These are phyloP conservation scores for Chouioia cunea DNA, from an alignment of 2,888 invertebrate species.

Conservation along the genomic window DNA sequence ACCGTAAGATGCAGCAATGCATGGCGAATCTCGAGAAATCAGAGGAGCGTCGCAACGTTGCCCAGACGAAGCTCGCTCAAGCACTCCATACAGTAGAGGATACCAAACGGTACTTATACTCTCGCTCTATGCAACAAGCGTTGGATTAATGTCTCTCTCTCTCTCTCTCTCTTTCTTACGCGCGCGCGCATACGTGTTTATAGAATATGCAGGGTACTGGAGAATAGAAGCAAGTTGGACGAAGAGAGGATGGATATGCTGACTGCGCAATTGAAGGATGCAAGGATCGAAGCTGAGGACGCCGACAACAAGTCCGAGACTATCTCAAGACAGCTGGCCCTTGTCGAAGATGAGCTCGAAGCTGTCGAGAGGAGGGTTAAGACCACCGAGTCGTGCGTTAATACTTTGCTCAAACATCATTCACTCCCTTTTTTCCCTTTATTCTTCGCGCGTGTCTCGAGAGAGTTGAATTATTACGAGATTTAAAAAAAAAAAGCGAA, in stretches of 20 bases:
- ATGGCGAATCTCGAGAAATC: constrained; percentile 62
- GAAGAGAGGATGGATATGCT: constrained; percentile 76
- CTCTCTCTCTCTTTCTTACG: background rate
- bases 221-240: constrained; percentile 75
- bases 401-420: background rate
- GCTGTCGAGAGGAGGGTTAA: constrained; percentile 77
- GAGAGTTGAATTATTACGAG: too few relatives aligned
- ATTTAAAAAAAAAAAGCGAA: too few relatives aligned
- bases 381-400: constrained; percentile 72
- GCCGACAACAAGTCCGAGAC: constrained; percentile 79
- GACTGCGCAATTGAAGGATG: constrained; percentile 76
- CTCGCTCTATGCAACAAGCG: too few relatives aligned
- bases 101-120: constrained; percentile 57
- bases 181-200: background rate
- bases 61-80: constrained; percentile 60
- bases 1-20: constrained; percentile 64
- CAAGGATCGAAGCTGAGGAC: constrained; percentile 78
- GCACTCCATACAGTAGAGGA: constrained; percentile 62
- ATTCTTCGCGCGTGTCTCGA: too few relatives aligned
- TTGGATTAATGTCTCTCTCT: background rate
- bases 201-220: constrained; percentile 77
- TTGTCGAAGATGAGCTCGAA: constrained; percentile 78
- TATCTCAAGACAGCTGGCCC: constrained; percentile 77
- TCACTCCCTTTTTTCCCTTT: background rate
- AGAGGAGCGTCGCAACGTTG: constrained; percentile 60